Conservation (phyloP, 2,888 invertebrate species). For the Calliphora vomitoria region DNA sequence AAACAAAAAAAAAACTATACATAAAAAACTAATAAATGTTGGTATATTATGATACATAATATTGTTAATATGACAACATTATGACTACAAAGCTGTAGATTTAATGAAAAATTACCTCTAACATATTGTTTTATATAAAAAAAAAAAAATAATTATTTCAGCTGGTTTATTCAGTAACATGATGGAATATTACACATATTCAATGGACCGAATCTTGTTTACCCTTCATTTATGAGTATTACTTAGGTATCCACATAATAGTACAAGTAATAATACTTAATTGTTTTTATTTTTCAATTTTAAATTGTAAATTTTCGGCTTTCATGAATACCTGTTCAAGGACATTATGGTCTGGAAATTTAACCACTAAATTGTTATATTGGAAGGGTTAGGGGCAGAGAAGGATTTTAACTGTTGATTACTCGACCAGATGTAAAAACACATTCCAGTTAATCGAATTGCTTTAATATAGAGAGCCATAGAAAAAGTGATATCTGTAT, state of each 20-base stretch:
- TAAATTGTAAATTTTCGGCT: not conserved
- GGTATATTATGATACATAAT: slow-evolving; percentile 29
- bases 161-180: not conserved
- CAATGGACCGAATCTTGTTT: not conserved
- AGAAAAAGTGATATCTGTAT: too few species aligned
- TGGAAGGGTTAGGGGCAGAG: too few species aligned
- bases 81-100: slow-evolving; percentile 12
- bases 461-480: too few species aligned
- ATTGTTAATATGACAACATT: slow-evolving; percentile 26
- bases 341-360: not conserved
- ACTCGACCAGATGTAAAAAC: too few species aligned
- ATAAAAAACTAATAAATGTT: not conserved
- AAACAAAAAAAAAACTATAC: not conserved
- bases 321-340: not conserved
- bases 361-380: not conserved
- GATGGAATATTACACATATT: not conserved
- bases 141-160: not conserved
- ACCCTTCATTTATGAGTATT: not conserved
- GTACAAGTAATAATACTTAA: not conserved
- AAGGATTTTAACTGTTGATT: too few species aligned
- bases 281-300: not conserved
- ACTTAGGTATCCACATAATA: not conserved
- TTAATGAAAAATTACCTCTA: not conserved
- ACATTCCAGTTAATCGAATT: too few species aligned
- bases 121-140: not conserved